phyloP scores from a whole-genome alignment of 2,888 invertebrate species.

The Seladonia tumulorum region DNA sequence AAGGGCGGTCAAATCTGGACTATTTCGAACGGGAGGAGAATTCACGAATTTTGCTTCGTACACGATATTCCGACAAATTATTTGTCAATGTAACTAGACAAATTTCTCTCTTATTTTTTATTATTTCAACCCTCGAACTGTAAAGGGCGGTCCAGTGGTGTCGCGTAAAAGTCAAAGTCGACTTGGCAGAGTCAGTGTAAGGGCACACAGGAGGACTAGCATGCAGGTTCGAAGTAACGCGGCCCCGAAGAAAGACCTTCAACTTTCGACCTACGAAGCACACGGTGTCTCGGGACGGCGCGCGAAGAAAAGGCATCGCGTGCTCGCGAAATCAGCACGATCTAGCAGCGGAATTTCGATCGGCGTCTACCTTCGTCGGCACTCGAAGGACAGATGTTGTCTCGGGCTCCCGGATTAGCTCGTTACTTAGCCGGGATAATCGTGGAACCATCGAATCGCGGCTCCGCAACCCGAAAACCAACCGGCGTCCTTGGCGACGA shows the following conservation, averaged over 20 bases:
- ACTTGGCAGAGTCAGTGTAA: not conserved
- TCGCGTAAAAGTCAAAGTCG: not conserved
- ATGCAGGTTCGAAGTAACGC: conserved; percentile 53
- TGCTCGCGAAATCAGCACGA: conserved; percentile 61
- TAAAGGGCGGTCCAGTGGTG: not conserved
- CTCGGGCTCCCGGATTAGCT: conserved; percentile 37
- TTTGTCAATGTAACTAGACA: no score
- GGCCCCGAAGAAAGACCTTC: conserved; percentile 66
- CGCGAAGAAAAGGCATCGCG: conserved; percentile 70
- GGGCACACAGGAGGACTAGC: not conserved
- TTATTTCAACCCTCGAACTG: no score
- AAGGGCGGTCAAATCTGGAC: no score
- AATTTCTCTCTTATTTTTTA: no score
- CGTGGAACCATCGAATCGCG: conserved; percentile 32
- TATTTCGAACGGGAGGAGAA: no score
- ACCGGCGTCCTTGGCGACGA: not conserved
- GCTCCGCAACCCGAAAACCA: not conserved
- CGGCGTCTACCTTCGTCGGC: conserved; percentile 47
- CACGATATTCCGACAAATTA: no score
- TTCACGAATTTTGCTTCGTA: no score
- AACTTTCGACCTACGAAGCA: conserved; percentile 72
- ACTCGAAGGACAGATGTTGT: conserved; percentile 70
- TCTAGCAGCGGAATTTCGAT: conserved; percentile 60
- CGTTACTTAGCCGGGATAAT: conserved; percentile 27
- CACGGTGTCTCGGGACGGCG: not conserved